These are phyloP conservation scores for Corythaixoides concolor DNA, from an alignment of 2,113 vertebrate genomes.

Conservation along the genomic window DNA sequence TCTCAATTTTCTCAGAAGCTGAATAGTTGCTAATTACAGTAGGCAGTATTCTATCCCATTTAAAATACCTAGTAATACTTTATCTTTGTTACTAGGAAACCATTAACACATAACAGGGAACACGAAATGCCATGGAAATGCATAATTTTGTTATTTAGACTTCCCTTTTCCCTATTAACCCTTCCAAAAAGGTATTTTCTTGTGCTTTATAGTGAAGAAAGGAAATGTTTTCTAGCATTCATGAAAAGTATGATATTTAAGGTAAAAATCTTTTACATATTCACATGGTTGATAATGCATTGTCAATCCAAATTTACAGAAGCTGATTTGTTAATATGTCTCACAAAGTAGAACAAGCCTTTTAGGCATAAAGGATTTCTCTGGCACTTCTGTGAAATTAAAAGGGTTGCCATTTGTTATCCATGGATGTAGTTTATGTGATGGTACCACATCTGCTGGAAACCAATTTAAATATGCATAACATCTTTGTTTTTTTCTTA, in stretches of 20 bases:
- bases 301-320: not conserved
- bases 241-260: not conserved
- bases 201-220: not conserved
- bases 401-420: not conserved
- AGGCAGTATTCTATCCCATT: not conserved
- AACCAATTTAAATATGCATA: not conserved
- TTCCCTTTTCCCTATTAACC: not conserved
- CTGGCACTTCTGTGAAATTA: not conserved
- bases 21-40: conserved; percentile 47
- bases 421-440: not conserved
- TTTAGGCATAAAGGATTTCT: not conserved
- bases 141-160: not conserved
- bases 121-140: not conserved
- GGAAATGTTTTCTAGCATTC: not conserved
- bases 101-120: not conserved
- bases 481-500: not conserved
- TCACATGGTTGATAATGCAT: not conserved
- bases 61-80: conserved; percentile 9
- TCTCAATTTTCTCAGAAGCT: conserved; percentile 27
- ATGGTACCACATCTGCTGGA: not conserved
- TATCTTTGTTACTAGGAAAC: conserved; percentile 45
- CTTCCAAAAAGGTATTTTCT: not conserved
- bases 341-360: not conserved
- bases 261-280: not conserved
- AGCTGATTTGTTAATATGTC: not conserved